These are phyloP conservation scores for Drosophila nr. fundita DNA, from an alignment of 2,888 invertebrate species.

Conservation along the genomic window DNA sequence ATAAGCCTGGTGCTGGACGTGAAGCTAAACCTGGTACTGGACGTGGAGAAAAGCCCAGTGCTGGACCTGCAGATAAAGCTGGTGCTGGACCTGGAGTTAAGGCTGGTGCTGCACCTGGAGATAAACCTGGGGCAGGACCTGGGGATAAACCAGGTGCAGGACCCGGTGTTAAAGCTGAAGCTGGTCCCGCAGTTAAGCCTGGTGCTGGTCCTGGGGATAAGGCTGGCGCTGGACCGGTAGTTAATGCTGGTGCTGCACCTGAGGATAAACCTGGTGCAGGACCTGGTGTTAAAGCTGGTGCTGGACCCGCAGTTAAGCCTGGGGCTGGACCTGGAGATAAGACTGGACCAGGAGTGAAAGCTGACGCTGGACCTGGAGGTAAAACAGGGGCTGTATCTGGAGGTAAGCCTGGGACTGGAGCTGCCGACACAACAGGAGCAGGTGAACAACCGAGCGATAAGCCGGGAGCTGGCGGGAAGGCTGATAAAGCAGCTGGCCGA, in stretches of 20 bases:
- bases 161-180: neutral
- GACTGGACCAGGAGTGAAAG: neutral
- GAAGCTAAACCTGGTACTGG: conserved; percentile 1
- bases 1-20: neutral
- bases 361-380: neutral
- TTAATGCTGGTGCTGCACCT: neutral
- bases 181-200: conserved; percentile 1
- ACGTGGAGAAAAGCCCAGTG: neutral
- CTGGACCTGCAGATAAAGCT: neutral
- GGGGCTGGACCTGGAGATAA: conserved; percentile 10
- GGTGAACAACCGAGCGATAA: neutral
- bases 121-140: neutral
- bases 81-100: neutral
- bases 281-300: neutral
- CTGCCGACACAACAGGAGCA: conserved; percentile 1
- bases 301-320: neutral
- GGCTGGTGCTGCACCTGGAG: conserved; percentile 3
- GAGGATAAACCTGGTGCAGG: neutral
- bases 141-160: neutral
- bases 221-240: neutral
- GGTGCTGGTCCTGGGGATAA: conserved; percentile 5
- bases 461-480: neutral
- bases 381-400: neutral
- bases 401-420: conserved; percentile 14
- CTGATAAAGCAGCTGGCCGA: neutral